Conservation (phyloP, 2,113 vertebrate genomes). For the Andinoacara biseriatus region DNA sequence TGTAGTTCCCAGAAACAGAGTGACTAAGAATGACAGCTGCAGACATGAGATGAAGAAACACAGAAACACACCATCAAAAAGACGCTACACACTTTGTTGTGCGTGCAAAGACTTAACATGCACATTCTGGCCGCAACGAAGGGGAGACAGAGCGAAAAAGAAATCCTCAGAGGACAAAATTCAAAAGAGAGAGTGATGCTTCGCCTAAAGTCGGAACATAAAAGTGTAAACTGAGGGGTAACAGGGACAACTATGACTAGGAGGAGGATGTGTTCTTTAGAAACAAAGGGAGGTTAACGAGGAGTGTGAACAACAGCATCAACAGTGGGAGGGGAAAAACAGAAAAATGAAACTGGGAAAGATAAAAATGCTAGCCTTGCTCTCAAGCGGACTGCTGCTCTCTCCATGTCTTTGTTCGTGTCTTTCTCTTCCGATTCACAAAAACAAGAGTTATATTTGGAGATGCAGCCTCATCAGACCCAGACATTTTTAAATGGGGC, state of each 20-base stretch:
- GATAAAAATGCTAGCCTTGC: not conserved
- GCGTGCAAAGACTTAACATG: slow-evolving; percentile 5
- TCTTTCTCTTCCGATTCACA: slow-evolving; percentile 51
- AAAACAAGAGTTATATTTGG: slow-evolving; percentile 66
- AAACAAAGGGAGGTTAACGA: not conserved
- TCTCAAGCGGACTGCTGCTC: slow-evolving; percentile 19
- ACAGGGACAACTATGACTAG: slow-evolving; percentile 8
- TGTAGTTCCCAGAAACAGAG: not conserved
- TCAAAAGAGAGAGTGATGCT: slow-evolving; percentile 4
- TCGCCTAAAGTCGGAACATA: slow-evolving; percentile 23
- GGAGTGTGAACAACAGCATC: not conserved
- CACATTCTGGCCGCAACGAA: not conserved
- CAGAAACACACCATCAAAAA: slow-evolving; percentile 9
- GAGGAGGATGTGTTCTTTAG: slow-evolving; percentile 17
- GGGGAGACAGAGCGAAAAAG: not conserved
- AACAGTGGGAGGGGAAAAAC: not conserved
- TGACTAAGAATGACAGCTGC: not conserved
- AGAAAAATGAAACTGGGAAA: not conserved
- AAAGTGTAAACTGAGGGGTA: not conserved
- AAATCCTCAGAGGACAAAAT: slow-evolving; percentile 4
- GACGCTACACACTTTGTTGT: not conserved
- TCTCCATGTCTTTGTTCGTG: slow-evolving; percentile 21
- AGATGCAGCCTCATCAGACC: slow-evolving; percentile 44
- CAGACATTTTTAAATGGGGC: slow-evolving; percentile 55
- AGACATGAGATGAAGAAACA: slow-evolving; percentile 11